Percentiles rank a stretch among this genome's conserved stretches.
Evolutionary conservation across 2,888 invertebrate genomes (phyloP).

Genomic region (Fragum fragum): DNA sequence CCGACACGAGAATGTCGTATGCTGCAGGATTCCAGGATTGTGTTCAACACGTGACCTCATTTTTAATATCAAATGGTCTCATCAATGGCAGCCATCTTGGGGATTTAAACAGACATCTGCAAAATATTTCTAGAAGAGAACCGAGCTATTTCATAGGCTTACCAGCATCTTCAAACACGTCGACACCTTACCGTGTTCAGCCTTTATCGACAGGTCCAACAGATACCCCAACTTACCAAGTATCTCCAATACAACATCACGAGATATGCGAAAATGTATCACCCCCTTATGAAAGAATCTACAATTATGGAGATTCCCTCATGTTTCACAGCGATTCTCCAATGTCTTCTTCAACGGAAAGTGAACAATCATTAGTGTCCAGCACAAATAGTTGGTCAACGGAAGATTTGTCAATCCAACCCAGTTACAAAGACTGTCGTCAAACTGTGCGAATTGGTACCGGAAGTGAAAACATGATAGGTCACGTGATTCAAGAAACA

Average conservation of each 20-base stretch:
- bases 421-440: neutral
- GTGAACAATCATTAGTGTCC: neutral
- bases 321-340: neutral
- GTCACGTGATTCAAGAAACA: conserved; percentile 16
- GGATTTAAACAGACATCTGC: neutral
- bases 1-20: neutral
- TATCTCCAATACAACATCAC: neutral
- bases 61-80: neutral
- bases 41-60: conserved; percentile 3
- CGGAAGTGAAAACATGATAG: conserved; percentile 26
- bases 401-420: neutral
- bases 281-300: neutral
- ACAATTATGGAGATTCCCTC: neutral
- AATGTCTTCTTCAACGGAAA: neutral
- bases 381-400: neutral
- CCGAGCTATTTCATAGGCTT: neutral
- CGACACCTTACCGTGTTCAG: neutral
- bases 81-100: neutral
- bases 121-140: neutral
- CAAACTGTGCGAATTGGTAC: conserved; percentile 16
- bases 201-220: neutral
- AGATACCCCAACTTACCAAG: neutral
- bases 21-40: conserved; percentile 20
- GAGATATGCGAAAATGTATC: neutral
- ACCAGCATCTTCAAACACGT: neutral